Base-by-base conservation (phyloP, 2,113 vertebrate species). In the Amphiprion percula region DNA sequence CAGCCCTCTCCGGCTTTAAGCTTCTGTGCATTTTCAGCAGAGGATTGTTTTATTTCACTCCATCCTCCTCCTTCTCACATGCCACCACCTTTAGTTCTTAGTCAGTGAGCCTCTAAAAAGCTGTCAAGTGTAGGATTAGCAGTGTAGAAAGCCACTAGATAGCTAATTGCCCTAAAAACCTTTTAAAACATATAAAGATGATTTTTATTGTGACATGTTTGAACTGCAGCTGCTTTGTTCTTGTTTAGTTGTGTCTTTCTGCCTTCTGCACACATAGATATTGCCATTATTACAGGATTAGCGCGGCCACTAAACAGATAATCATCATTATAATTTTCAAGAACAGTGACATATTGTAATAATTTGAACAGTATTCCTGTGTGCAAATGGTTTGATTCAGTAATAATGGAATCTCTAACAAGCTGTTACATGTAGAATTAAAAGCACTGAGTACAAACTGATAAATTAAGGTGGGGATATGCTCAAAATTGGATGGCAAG, bases 1-100 rank as follows among this genome's bases (percentile, higher is more conserved):
- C 83, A 82, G 84, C 77, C 84, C 90, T 92, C 92, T 91, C 77
- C 4, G 92, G 90, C 93, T 94, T 91, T 92, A 93, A 88, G 81
- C 71, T 82, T 84, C 88, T 79, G 75, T 85, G 60, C 83, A 55
- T 91, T 91, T 91, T 90, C 89, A 87, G 65, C 75, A 84, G 86
- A 87, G 75, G 85, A 90, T 92, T 89, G 88, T 93, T 93, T 92
- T 81, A 91, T 91, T 90, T 90, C 79, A 66, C 77, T 84, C 80
- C 72, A 80, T 85, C 78, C 49, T 80, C 87, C 82, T 83, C 79
- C 80, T 82, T 85, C 82, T 89, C 87, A 88, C 80, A 87, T 73
- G 66, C 77, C 77, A 67, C 73, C 88, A 90, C 89, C 88, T 90
- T 94, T 86, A 85, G 68, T 87, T 88, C 81, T 87, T 65, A 83